A percentile compares a stretch with the other conserved stretches of the same genome.
Conservation (phyloP, 2,888 invertebrate species). For the Synanthedon andrenaeformis region DNA sequence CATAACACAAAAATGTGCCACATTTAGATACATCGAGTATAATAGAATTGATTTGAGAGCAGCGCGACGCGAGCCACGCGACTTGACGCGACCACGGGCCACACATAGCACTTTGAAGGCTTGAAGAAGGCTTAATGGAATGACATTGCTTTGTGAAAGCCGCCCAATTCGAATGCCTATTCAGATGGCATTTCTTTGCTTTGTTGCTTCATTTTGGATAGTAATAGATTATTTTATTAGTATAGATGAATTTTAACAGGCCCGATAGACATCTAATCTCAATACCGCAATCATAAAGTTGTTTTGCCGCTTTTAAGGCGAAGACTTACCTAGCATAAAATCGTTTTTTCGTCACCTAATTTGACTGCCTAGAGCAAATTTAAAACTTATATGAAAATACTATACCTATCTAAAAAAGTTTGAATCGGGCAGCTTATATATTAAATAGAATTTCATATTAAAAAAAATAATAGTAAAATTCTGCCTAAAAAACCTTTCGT, state of each 20-base stretch:
- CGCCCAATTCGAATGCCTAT: slow-evolving; percentile 71
- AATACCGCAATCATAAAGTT: slow-evolving; percentile 31
- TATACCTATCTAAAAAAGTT: too few species aligned
- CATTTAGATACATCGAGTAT: background rate
- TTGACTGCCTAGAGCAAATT: too few species aligned
- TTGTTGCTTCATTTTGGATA: slow-evolving; percentile 68
- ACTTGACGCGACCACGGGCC: slow-evolving; percentile 63
- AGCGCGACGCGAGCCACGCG: slow-evolving; percentile 37
- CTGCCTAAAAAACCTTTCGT: too few species aligned
- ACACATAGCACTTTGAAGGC: slow-evolving; percentile 57
- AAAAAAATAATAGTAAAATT: too few species aligned
- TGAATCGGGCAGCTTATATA: too few species aligned
- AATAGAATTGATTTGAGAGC: slow-evolving; percentile 61
- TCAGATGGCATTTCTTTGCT: slow-evolving; percentile 68
- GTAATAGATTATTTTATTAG: slow-evolving; percentile 68
- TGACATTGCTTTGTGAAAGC: slow-evolving; percentile 66
- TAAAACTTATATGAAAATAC: too few species aligned
- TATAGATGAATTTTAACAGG: slow-evolving; percentile 54
- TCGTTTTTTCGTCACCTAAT: too few species aligned
- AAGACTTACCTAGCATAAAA: background rate
- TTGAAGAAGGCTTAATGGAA: slow-evolving; percentile 69
- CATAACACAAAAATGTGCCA: background rate
- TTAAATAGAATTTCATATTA: too few species aligned
- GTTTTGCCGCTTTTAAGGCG: slow-evolving; percentile 18
- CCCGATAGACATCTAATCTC: slow-evolving; percentile 42